Evolutionary conservation across 2,113 vertebrate genomes (phyloP).

Genomic region (Pteronura brasiliensis): DNA sequence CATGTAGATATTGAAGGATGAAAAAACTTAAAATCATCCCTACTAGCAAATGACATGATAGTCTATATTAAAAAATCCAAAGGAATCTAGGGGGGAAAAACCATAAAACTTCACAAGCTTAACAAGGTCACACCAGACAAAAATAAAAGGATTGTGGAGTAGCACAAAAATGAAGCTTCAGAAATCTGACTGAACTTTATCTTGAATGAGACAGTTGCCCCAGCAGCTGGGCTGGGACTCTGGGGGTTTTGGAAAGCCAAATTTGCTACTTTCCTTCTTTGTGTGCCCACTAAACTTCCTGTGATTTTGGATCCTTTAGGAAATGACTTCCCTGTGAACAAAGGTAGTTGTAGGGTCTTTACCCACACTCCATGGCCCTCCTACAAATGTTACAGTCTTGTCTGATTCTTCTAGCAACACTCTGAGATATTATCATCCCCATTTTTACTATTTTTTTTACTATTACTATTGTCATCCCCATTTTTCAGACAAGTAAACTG

Average conservation of each 20-base stretch:
- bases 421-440: background rate
- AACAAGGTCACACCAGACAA: background rate
- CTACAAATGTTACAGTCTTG: background rate
- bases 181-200: background rate
- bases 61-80: background rate
- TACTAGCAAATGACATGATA: background rate
- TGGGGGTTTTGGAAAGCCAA: background rate
- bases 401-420: background rate
- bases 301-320: background rate
- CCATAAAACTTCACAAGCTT: background rate
- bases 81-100: background rate
- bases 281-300: background rate
- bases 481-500: background rate
- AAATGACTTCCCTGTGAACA: background rate
- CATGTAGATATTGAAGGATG: background rate
- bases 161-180: background rate
- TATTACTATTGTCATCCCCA: background rate
- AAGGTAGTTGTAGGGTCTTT: background rate
- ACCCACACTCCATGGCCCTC: background rate
- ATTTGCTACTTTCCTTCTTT: background rate
- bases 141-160: background rate
- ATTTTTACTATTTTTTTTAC: background rate
- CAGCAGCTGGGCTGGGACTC: background rate
- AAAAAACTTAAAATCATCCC: background rate
- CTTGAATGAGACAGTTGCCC: background rate